Evolutionary conservation across 2,888 invertebrate species (phyloP), one percentile per base, ranked within the genome.

Genomic region (Callimorpha dominula): DNA sequence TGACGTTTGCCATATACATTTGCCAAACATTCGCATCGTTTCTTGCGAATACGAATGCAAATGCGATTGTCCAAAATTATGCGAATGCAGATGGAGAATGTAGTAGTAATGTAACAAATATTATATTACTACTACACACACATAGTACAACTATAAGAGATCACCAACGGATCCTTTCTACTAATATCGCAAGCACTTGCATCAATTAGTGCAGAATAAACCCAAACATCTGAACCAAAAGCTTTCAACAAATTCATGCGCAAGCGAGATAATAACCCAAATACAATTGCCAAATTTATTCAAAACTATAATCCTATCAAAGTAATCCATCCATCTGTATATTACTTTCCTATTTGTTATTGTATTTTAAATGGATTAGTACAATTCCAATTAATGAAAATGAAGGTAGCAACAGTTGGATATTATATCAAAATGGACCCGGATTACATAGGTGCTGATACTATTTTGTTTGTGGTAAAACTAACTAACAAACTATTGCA

Each of bases 341-440:
- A 80, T 83, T 87, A 86, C 87, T 86, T 87, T 81, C 81, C 80
- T 83, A 86, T 88, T 87, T 86, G 80, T 85, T 83, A 81, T 75
- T 81, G 82, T 81, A 79, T 85, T 79, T 78, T 77, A 78, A 81
- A 79, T 81, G 81, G 87, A 88, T 87, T 86, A 85, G 74, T 83
- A 72, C 77, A 71, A 76, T 81, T 79, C 78, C 76, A 81, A 82
- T 86, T 77, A 85, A 80, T 82, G 81, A 81, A 83, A 83, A 81
- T 77, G 62, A 64, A 77, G 81, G 75, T 76, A 80, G 20, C 65
- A 73, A 43, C 62, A 71, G 73, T 50, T 15, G 68, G 70, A 66
- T 75, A 68, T 76, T 72, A 74, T 69, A 74, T 69, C 60, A 68
- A 66, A 72, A 73, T 79, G 65, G 73, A 57, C 49, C 54, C 43